Evolutionary conservation across 2,888 invertebrate species (phyloP).

Genomic region (Cosmopolites sordidus): DNA sequence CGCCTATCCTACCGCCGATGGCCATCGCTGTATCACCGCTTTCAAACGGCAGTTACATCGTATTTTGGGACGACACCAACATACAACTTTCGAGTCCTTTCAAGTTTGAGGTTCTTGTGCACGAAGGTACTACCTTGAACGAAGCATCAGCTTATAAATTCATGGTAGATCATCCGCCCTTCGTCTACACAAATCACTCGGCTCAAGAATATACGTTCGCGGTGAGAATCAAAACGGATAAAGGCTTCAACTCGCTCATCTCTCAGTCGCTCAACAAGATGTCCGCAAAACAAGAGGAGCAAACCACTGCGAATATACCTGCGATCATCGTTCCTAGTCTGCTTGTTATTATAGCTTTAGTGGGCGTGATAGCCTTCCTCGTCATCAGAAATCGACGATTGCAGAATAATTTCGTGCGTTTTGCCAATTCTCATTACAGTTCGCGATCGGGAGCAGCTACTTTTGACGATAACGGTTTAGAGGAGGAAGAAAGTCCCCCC

Average conservation of each 20-base stretch:
- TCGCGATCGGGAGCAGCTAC: conserved; percentile 82
- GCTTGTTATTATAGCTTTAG: conserved; percentile 46
- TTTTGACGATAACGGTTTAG: conserved; percentile 69
- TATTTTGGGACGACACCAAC: conserved; percentile 55
- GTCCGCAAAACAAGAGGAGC: conserved; percentile 29
- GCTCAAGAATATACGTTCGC: conserved; percentile 58
- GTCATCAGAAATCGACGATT: conserved; percentile 66
- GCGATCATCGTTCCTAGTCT: conserved; percentile 51
- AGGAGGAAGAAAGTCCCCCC: conserved; percentile 81
- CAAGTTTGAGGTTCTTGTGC: conserved; percentile 64
- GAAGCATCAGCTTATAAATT: conserved; percentile 52
- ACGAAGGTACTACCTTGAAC: conserved; percentile 52
- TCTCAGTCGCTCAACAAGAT: conserved; percentile 55
- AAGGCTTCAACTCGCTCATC: conserved; percentile 59
- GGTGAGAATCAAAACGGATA: conserved; percentile 57
- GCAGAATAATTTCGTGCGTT: conserved; percentile 73
- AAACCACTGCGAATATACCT: conserved; percentile 27
- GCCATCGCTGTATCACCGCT: conserved; percentile 59
- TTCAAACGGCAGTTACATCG: conserved; percentile 59
- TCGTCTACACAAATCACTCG: conserved; percentile 54
- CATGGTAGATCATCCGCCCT: conserved; percentile 54
- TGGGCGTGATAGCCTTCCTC: conserved; percentile 58
- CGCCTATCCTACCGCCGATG: conserved; percentile 58
- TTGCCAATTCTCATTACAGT: conserved; percentile 82
- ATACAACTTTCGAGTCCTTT: conserved; percentile 37